Evolutionary conservation across 1,140 invertebrate genomes (phyloP).

Genomic region (Telenomus remus): DNA sequence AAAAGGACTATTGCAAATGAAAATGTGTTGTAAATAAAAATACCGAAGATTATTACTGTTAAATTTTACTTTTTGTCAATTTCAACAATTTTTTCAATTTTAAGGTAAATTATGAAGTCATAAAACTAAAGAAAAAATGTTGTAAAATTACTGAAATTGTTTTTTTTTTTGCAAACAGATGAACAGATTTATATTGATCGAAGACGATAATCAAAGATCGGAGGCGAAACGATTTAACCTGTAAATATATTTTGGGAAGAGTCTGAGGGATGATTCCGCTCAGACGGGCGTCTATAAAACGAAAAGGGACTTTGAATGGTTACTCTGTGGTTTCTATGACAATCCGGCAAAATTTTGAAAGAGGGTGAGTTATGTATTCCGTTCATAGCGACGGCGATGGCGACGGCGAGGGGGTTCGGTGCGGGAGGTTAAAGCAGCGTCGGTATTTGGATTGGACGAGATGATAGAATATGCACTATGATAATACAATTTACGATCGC

Average conservation of each 20-base stretch:
- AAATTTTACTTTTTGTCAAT: no score
- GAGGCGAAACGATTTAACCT: conserved; percentile 14
- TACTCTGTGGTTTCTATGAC: conserved; percentile 53
- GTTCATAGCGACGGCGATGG: conserved; percentile 21
- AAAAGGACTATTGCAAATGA: no score
- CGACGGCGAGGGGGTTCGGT: no score
- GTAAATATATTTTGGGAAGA: conserved; percentile 7
- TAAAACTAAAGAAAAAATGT: no score
- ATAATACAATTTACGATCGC: conserved; percentile 73
- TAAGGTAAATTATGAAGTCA: no score
- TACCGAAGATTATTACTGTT: no score
- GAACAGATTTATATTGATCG: no score
- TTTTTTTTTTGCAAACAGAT: no score
- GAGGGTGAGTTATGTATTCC: conserved; percentile 52
- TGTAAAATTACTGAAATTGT: no score
- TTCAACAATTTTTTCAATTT: no score
- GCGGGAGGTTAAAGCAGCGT: conserved; percentile 45
- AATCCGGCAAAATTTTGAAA: conserved; percentile 49
- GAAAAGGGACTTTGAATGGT: conserved; percentile 43
- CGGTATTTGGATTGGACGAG: conserved; percentile 48
- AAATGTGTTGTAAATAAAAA: no score
- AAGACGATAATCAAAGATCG: no score
- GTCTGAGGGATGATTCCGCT: conserved; percentile 2
- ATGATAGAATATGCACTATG: conserved; percentile 64
- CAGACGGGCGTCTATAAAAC: conserved; percentile 3